Evolutionary conservation across 2,797 vertebrate genomes (phyloP).

Genomic region (Rhinichthys osculus): DNA sequence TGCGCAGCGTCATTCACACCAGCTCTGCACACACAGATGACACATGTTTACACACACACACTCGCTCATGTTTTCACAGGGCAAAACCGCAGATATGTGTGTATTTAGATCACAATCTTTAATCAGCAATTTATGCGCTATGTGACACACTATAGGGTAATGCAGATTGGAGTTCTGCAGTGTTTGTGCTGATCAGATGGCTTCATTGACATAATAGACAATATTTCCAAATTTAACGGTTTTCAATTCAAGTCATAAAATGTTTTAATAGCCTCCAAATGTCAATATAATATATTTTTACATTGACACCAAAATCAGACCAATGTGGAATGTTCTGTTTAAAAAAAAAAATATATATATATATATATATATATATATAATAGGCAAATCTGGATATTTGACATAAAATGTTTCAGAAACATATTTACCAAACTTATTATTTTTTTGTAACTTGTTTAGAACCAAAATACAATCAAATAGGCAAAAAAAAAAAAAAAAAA

Average conservation of each 20-base stretch:
- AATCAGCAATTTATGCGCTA: not conserved
- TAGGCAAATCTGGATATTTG: not conserved
- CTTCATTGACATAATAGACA: not conserved
- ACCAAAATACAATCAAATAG: not conserved
- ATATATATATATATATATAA: not conserved
- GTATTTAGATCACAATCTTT: slow-evolving; percentile 15
- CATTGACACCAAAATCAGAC: not conserved
- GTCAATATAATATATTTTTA: not conserved
- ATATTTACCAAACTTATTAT: too few relatives aligned
- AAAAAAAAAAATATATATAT: not conserved
- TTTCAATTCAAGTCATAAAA: not conserved
- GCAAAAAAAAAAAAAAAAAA: too few relatives aligned
- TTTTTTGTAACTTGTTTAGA: not conserved
- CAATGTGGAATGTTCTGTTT: not conserved
- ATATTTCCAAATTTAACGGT: not conserved
- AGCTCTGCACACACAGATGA: slow-evolving; percentile 16
- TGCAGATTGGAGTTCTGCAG: not conserved
- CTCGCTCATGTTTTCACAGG: not conserved
- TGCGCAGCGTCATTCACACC: not conserved
- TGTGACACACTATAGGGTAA: not conserved
- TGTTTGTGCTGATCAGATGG: not conserved
- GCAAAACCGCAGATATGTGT: not conserved
- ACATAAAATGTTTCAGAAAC: not conserved
- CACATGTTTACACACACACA: slow-evolving; percentile 9
- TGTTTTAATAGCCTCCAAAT: not conserved